Evolutionary conservation across 2,888 invertebrate genomes (phyloP).

Genomic region (Punctoribates punctum): DNA sequence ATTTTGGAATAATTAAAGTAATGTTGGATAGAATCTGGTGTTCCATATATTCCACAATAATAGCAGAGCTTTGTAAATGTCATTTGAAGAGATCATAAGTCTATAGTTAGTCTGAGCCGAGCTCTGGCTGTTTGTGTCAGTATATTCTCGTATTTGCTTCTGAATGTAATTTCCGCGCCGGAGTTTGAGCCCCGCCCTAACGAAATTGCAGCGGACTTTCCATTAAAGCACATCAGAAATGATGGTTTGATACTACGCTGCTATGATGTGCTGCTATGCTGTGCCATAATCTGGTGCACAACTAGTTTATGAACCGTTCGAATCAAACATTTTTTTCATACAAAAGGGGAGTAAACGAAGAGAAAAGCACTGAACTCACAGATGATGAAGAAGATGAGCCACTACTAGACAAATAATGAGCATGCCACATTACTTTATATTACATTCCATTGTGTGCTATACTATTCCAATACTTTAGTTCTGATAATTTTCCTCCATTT

Average conservation of each 20-base stretch:
- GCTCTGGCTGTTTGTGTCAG: background rate
- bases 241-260: slow-evolving; percentile 19
- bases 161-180: slow-evolving; percentile 33
- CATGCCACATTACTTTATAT: slow-evolving; percentile 15
- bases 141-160: slow-evolving; percentile 9
- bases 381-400: slow-evolving; percentile 27
- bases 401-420: slow-evolving; percentile 16
- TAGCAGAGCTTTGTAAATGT: slow-evolving; percentile 4
- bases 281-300: background rate
- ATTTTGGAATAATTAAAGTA: background rate
- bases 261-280: background rate
- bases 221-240: slow-evolving; percentile 32
- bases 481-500: background rate
- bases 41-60: background rate
- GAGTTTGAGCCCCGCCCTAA: slow-evolving; percentile 9
- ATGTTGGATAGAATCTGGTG: background rate
- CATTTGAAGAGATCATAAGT: background rate
- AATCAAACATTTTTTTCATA: slow-evolving; percentile 18
- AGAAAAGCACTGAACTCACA: slow-evolving; percentile 5
- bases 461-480: background rate
- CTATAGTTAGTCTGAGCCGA: background rate
- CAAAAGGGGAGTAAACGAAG: slow-evolving; percentile 13
- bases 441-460: background rate
- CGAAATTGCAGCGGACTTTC: slow-evolving; percentile 33
- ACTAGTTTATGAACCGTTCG: slow-evolving; percentile 24